Evolutionary conservation across 1,140 invertebrate species (phyloP).

Genomic region (Spodoptera litura): DNA sequence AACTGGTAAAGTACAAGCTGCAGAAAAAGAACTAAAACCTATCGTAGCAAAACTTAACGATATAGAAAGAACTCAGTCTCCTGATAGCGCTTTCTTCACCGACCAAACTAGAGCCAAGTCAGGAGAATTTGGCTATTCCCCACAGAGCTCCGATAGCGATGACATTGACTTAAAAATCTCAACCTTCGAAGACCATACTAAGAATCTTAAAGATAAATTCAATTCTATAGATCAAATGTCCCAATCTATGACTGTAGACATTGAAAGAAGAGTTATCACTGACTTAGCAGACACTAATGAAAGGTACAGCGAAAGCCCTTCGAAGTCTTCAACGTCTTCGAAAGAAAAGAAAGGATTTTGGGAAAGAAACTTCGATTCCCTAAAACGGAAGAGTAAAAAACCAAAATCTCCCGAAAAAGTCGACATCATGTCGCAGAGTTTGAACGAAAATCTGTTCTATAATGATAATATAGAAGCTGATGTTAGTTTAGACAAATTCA

Average conservation of each 20-base stretch:
- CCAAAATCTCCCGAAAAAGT: slow-evolving; percentile 74
- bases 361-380: slow-evolving; percentile 85
- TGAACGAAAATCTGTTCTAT: slow-evolving; percentile 88
- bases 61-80: slow-evolving; percentile 77
- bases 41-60: slow-evolving; percentile 84
- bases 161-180: slow-evolving; percentile 79
- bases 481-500: slow-evolving; percentile 77
- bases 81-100: slow-evolving; percentile 79
- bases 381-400: slow-evolving; percentile 83
- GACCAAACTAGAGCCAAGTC: slow-evolving; percentile 81
- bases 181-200: slow-evolving; percentile 77
- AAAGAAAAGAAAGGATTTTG: slow-evolving; percentile 86
- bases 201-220: slow-evolving; percentile 81
- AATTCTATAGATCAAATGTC: slow-evolving; percentile 87
- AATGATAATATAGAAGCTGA: slow-evolving; percentile 83
- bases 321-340: slow-evolving; percentile 76
- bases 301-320: slow-evolving; percentile 73
- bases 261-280: slow-evolving; percentile 73
- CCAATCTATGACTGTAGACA: slow-evolving; percentile 85
- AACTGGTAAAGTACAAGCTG: slow-evolving; percentile 85
- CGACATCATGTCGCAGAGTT: slow-evolving; percentile 87
- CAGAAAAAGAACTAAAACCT: slow-evolving; percentile 88
- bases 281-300: slow-evolving; percentile 55
- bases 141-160: slow-evolving; percentile 83
- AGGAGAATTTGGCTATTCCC: slow-evolving; percentile 83